These are phyloP conservation scores for Cyprinodon brontotheroides DNA, from an alignment of 2,113 vertebrate species.

Conservation along the genomic window DNA sequence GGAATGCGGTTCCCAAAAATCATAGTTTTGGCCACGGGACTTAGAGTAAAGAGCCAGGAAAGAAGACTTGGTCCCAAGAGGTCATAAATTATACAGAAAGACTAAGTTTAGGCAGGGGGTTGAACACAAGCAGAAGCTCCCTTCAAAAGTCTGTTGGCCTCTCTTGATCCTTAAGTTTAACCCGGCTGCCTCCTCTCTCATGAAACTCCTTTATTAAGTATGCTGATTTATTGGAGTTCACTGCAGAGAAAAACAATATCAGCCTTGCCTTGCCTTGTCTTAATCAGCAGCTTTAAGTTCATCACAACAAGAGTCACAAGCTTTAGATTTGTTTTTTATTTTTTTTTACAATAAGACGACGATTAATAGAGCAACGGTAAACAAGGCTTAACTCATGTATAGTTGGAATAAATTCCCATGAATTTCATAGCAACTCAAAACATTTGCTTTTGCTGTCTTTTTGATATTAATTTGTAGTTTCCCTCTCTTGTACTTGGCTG, in stretches of 20 bases:
- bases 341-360: slow-evolving; percentile 17
- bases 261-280: slow-evolving; percentile 47
- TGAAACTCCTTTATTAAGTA: slow-evolving; percentile 72
- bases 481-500: slow-evolving; percentile 14
- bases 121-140: slow-evolving; percentile 65
- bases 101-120: slow-evolving; percentile 46
- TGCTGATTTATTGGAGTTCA: slow-evolving; percentile 77
- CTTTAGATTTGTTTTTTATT: slow-evolving; percentile 26
- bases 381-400: not conserved
- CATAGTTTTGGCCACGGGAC: slow-evolving; percentile 22
- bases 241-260: slow-evolving; percentile 75
- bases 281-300: slow-evolving; percentile 61
- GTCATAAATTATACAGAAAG: slow-evolving; percentile 63
- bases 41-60: slow-evolving; percentile 41
- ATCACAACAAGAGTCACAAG: slow-evolving; percentile 56
- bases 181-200: slow-evolving; percentile 71
- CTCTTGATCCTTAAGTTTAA: slow-evolving; percentile 74
- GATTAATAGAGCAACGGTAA: not conserved
- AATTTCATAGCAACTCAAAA: not conserved
- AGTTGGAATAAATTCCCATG: not conserved
- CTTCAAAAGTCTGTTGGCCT: slow-evolving; percentile 66
- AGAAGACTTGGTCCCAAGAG: slow-evolving; percentile 36
- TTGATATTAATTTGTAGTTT: slow-evolving; percentile 32
- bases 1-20: too few species aligned
- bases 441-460: slow-evolving; percentile 13